Conservation (phyloP, 2,797 vertebrate genomes). For the Pogoniulus pusillus region DNA sequence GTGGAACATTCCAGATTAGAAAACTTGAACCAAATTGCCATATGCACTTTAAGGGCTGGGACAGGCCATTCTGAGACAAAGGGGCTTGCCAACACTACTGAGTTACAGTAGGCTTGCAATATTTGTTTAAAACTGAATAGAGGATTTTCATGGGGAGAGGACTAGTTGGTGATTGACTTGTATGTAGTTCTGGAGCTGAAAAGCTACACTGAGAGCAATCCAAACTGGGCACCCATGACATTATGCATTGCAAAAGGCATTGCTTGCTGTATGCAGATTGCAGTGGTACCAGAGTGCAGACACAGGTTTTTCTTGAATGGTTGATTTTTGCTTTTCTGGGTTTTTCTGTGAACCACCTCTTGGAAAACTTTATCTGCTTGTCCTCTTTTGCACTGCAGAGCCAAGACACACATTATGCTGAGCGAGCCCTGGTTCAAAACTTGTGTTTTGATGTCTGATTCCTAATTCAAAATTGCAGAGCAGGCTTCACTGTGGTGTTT, state of each 20-base stretch:
- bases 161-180: not conserved
- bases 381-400: not conserved
- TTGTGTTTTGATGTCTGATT: not conserved
- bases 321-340: not conserved
- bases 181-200: not conserved
- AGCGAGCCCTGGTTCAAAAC: conserved; percentile 7
- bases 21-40: conserved; percentile 37
- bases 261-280: not conserved
- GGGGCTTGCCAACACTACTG: not conserved
- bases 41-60: conserved; percentile 22
- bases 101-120: not conserved
- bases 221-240: not conserved
- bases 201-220: not conserved
- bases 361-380: not conserved
- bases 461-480: not conserved
- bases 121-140: not conserved
- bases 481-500: not conserved
- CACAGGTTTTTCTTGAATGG: not conserved
- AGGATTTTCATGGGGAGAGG: not conserved
- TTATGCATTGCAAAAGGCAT: not conserved
- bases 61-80: not conserved
- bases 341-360: conserved; percentile 23
- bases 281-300: not conserved
- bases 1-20: conserved; percentile 5
- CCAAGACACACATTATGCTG: not conserved